Base-by-base conservation (phyloP, 2,888 invertebrate species). In the Reticulitermes lucifugus region DNA sequence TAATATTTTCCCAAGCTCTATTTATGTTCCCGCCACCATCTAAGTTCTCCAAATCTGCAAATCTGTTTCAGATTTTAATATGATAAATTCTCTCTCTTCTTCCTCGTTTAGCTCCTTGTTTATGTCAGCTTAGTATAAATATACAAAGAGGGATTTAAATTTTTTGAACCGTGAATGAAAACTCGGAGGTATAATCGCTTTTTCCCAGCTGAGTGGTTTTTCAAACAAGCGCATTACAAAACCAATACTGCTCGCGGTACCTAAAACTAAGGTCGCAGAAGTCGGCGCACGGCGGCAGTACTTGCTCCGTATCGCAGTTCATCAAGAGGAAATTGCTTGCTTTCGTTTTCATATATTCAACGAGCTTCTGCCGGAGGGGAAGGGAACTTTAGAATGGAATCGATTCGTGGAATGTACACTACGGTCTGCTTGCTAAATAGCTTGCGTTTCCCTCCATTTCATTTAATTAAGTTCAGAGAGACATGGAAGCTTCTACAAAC, bases 381-480 rank as follows among this genome's bases (percentile, higher is more conserved):
- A 12, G 65, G 65, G 65, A 9, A 65, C n/a, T 65, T n/a, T 2
- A 65, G 25, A 65, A n/a, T 25, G 65, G 14, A 65, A 65, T 65
- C n/a, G 65, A 65, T 65, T 65, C 65, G 65, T 10, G 65, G 65
- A 65, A 65, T 65, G 65, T 65, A n/a, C 25, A 65, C 65, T n/a
- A 65, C 65, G 65, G 65, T 65, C 65, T 65, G 65, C 65, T 65
- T 65, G n/a, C 65, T 65, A 65, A 65, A 65, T 65, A 65, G 65
- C 65, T 65, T 65, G 65, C 65, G 25, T 65, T 65, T 65, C 25
- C 65, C 65, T 25, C 65, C 25, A 65, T 65, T 65, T 65, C 65
- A 65, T 65, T 65, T 65, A 65, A 65, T 65, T 65, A 65, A 65
- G 65, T 65, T 65, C 25, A 65, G 65, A 65, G 65, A 65, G n/a